Evolutionary conservation across 2,113 vertebrate genomes (phyloP), one percentile per base, ranked within the genome.

Genomic region (Macquaria australasica): DNA sequence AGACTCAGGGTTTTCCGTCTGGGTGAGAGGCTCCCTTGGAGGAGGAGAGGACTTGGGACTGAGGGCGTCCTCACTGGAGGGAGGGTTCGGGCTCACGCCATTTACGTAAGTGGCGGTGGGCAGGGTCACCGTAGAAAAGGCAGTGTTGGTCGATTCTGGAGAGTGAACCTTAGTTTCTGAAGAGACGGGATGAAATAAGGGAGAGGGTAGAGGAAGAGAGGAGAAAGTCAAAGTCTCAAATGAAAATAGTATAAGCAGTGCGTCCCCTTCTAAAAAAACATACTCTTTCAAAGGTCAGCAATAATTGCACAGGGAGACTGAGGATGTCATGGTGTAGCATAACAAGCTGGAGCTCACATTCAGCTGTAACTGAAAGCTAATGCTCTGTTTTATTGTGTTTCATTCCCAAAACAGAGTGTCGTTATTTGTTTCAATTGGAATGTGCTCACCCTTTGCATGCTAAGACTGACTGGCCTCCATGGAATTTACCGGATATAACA

Each of bases 111-210:
- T 82, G 6, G 91, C 89, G 78, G 92, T 93, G 68, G 95, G 88
- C 31, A 95, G 88, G 79, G 95, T 94, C 55, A 88, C 81, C 21
- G 92, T 93, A 69, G 95, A 91, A 92, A 96, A 96, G 87, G 90
- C 88, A 82, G 91, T 59, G 48, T 81, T 93, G 89, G 93, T 95
- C 1, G 90, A 87, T 87, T 94, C 92, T 75, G 95, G 90, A 77
- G 94, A 94, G 80, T 92, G 81, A 56, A 93, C 90, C 70, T 95
- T 96, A 12, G 92, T 96, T 78, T 96, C 96, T 96, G 76, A 72
- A 50, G 48, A 86, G 11, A 67, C 8, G 79, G 20, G 15, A 11
- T 5, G 56, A 62, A 25, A 73, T 14, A 74, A 0, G 5, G 2
- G 23, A 77, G 15, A 69, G 16, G 20, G 18, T 58, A 48, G 3